These are phyloP conservation scores for Alsophila aescularia DNA, from an alignment of 2,888 invertebrate species.

Conservation along the genomic window DNA sequence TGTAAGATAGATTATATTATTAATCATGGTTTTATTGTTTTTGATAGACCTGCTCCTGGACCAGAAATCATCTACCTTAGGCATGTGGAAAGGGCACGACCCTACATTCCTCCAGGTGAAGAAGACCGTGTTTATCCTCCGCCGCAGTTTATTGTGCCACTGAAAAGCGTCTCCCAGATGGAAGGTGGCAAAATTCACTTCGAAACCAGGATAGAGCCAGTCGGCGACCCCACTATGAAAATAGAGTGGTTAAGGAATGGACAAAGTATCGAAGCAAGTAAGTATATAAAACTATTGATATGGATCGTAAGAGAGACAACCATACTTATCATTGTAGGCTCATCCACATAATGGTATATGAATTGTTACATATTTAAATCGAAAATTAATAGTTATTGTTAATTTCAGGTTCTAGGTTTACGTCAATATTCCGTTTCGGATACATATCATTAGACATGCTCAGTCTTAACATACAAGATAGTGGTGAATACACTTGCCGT, in stretches of 20 bases:
- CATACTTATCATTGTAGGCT: too few species aligned
- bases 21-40: conserved; percentile 4
- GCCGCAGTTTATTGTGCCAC: conserved; percentile 95
- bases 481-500: conserved; percentile 95
- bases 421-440: conserved; percentile 98
- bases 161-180: conserved; percentile 91
- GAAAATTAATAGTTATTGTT: conserved; percentile 6
- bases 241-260: conserved; percentile 98
- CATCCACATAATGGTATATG: too few species aligned
- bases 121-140: conserved; percentile 95
- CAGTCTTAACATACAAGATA: conserved; percentile 93
- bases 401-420: conserved; percentile 94
- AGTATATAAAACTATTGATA: conserved; percentile 67
- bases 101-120: conserved; percentile 91
- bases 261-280: conserved; percentile 95
- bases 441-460: conserved; percentile 97
- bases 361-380: neutral
- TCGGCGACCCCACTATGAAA: conserved; percentile 97
- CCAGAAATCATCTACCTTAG: conserved; percentile 97
- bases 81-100: conserved; percentile 95
- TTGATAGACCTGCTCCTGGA: conserved; percentile 92
- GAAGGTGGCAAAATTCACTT: conserved; percentile 98
- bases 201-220: conserved; percentile 98
- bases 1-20: neutral
- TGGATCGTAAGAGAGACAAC: too few species aligned